phyloP scores from a whole-genome alignment of 2,113 vertebrate genomes.

The Spea bombifrons region DNA sequence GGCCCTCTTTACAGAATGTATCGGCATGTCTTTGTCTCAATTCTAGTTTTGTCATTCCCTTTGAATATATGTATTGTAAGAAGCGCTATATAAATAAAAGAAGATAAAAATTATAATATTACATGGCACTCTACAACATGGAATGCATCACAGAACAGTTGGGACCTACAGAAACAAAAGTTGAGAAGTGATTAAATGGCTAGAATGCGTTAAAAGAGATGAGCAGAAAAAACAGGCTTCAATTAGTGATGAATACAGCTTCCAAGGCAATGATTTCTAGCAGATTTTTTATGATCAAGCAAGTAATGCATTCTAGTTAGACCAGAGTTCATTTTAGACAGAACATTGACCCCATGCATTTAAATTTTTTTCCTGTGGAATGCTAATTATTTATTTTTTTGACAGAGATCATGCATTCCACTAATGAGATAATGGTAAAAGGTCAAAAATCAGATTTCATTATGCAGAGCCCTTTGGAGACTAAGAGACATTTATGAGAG shows the following conservation, averaged over 20 bases:
- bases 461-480: constrained; percentile 3
- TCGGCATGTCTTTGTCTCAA: no score
- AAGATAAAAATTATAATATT: no score
- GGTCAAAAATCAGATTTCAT: constrained; percentile 6
- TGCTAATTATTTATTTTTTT: constrained; percentile 17
- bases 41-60: no score
- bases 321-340: constrained; percentile 21
- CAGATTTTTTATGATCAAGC: constrained; percentile 22
- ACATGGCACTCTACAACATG: no score
- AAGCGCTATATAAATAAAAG: no score
- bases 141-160: no score
- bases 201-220: no score
- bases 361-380: constrained; percentile 27
- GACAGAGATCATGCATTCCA: constrained; percentile 22
- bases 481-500: constrained; percentile 1
- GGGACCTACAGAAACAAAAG: no score
- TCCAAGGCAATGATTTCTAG: constrained; percentile 17
- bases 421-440: constrained; percentile 11
- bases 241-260: not conserved
- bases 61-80: no score
- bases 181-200: no score
- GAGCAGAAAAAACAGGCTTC: constrained; percentile 1
- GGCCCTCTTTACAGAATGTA: no score
- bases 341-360: constrained; percentile 27
- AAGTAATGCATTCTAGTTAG: constrained; percentile 12